Conservation (phyloP, 2,888 invertebrate genomes). For the Muschampia plurimacula region DNA sequence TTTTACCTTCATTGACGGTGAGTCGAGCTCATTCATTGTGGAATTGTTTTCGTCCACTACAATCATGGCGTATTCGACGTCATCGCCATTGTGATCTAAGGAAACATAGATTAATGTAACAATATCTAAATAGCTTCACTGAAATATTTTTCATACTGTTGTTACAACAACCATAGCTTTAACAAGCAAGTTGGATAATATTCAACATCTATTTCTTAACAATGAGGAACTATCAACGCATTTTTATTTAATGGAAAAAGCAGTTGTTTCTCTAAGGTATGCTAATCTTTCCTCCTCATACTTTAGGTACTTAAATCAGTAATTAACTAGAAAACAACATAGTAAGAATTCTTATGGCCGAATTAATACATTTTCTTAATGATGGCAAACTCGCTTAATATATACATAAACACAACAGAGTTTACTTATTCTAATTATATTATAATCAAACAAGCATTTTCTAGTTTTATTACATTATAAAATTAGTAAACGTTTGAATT, state of each 20-base stretch:
- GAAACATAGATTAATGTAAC: conserved; percentile 43
- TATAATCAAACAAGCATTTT: neutral
- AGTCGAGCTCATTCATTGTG: conserved; percentile 92
- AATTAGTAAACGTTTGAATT: neutral
- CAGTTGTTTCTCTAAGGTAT: neutral
- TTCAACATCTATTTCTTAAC: conserved; percentile 15
- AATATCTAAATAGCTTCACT: neutral
- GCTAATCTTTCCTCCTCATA: neutral
- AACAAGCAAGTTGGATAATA: conserved; percentile 64
- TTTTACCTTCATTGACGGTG: conserved; percentile 94
- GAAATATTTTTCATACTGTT: neutral
- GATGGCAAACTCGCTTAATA: neutral
- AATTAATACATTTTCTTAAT: neutral
- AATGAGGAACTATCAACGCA: neutral
- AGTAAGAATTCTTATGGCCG: neutral
- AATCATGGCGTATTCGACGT: conserved; percentile 95
- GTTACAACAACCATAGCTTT: conserved; percentile 71
- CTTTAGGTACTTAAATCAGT: too few relatives aligned
- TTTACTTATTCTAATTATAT: neutral
- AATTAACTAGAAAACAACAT: neutral
- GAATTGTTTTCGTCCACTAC: conserved; percentile 96
- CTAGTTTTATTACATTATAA: neutral
- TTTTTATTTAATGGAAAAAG: neutral
- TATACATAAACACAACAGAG: neutral
- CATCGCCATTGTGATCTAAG: conserved; percentile 88